Conservation (phyloP, 2,113 vertebrate genomes). For the Gasterosteus nipponicus region DNA sequence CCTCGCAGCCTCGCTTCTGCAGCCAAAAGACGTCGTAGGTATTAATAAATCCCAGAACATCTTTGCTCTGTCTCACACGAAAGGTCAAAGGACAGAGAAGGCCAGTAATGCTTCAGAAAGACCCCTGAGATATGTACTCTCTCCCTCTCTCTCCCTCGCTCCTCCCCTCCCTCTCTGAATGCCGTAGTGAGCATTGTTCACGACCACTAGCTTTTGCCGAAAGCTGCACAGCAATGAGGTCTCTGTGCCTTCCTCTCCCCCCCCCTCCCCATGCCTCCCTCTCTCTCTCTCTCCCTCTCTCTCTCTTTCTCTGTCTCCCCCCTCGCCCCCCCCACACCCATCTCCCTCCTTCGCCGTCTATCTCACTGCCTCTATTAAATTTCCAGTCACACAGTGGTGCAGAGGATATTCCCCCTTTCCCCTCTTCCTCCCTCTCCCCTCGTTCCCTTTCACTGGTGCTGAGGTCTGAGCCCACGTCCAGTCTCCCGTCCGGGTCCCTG, state of each 20-base stretch:
- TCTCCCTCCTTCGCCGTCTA: constrained; percentile 63
- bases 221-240: constrained; percentile 80
- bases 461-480: constrained; percentile 69
- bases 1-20: constrained; percentile 12
- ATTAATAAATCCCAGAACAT: constrained; percentile 55
- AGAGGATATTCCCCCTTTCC: constrained; percentile 84
- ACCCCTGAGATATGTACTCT: constrained; percentile 64
- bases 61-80: constrained; percentile 57
- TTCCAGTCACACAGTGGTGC: constrained; percentile 88
- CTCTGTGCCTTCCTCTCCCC: constrained; percentile 74
- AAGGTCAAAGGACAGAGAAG: constrained; percentile 75
- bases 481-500: constrained; percentile 46
- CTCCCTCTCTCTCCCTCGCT: constrained; percentile 26
- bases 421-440: constrained; percentile 64
- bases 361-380: constrained; percentile 81
- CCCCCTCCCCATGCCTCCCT: constrained; percentile 42
- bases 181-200: constrained; percentile 80
- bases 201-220: constrained; percentile 74
- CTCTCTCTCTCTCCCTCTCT: constrained; percentile 45
- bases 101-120: constrained; percentile 70
- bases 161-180: constrained; percentile 54
- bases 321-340: too few relatives aligned
- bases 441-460: constrained; percentile 65
- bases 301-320: neutral
- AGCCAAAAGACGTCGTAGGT: too few relatives aligned